A percentile compares a stretch with the other conserved stretches of the same genome.
Conservation (phyloP, 2,113 vertebrate genomes). For the Dromiciops gliroides region DNA sequence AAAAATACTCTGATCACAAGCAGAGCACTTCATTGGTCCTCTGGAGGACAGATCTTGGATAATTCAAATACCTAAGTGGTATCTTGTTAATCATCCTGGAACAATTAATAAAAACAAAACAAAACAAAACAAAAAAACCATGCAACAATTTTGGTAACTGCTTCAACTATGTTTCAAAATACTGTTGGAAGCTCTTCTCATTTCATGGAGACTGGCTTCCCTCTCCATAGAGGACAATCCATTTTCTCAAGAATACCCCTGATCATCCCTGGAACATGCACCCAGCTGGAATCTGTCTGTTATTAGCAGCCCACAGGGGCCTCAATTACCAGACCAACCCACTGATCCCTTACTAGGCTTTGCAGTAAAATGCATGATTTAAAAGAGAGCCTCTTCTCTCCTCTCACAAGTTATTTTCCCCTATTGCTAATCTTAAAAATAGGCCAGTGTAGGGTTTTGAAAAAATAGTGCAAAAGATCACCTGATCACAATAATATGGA, state of each 20-base stretch:
- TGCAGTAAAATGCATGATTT: fast-evolving
- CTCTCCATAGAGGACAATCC: background rate
- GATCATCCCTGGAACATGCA: fast-evolving
- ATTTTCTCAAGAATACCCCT: background rate
- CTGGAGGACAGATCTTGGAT: fast-evolving
- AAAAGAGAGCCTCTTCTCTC: background rate
- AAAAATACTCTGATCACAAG: fast-evolving
- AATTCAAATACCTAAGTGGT: background rate
- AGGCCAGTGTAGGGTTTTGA: background rate
- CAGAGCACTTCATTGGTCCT: background rate
- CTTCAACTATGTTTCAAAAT: background rate
- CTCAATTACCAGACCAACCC: background rate
- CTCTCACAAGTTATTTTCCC: background rate
- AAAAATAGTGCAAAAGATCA: background rate
- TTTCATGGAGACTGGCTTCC: background rate
- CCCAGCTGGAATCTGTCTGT: background rate
- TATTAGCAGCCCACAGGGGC: fast-evolving
- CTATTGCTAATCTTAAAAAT: background rate
- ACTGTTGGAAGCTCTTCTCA: background rate
- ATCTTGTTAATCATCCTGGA: fast-evolving
- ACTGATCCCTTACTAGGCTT: no score
- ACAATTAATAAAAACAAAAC: background rate
- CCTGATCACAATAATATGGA: constrained; percentile 1
- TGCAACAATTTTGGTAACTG: background rate
- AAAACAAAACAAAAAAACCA: constrained; percentile 1